Percentiles rank a stretch among this genome's conserved stretches.
Evolutionary conservation across 1,140 invertebrate genomes (phyloP).

Genomic region (Trichonephila clavata): DNA sequence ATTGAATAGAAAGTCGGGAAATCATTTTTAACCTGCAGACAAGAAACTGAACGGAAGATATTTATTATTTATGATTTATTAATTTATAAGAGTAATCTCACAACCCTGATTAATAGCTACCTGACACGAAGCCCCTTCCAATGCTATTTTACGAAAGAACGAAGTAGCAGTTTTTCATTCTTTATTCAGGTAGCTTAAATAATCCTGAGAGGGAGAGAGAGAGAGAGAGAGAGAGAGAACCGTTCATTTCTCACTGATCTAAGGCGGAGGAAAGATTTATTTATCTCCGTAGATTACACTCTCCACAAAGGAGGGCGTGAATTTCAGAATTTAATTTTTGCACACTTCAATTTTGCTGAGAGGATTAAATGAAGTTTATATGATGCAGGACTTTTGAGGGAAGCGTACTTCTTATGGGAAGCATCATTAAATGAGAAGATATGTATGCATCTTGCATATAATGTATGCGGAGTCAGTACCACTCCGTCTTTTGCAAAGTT

Average conservation of each 20-base stretch:
- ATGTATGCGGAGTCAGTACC: no score
- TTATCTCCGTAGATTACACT: slow-evolving; percentile 8
- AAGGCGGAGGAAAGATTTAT: slow-evolving; percentile 17
- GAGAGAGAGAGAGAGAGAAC: no score
- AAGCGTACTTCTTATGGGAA: background rate
- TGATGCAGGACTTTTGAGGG: background rate
- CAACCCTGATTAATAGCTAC: slow-evolving; percentile 26
- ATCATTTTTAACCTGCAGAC: slow-evolving; percentile 32
- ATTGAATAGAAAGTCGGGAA: slow-evolving; percentile 21
- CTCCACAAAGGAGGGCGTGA: slow-evolving; percentile 19
- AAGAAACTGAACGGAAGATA: slow-evolving; percentile 45
- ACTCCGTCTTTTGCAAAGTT: no score
- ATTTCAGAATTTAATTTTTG: slow-evolving; percentile 29
- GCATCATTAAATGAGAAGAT: background rate
- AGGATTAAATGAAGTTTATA: slow-evolving; percentile 10
- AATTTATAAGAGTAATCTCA: slow-evolving; percentile 47
- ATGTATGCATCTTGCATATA: background rate
- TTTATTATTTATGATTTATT: slow-evolving; percentile 60
- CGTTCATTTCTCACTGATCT: slow-evolving; percentile 20
- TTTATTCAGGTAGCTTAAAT: slow-evolving; percentile 52
- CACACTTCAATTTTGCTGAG: background rate
- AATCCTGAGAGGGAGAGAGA: no score
- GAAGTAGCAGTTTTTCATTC: slow-evolving; percentile 41
- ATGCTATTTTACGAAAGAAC: background rate
- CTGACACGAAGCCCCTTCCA: slow-evolving; percentile 24